Base-by-base conservation (phyloP, 2,888 invertebrate genomes). In the Diaprepes abbreviatus region DNA sequence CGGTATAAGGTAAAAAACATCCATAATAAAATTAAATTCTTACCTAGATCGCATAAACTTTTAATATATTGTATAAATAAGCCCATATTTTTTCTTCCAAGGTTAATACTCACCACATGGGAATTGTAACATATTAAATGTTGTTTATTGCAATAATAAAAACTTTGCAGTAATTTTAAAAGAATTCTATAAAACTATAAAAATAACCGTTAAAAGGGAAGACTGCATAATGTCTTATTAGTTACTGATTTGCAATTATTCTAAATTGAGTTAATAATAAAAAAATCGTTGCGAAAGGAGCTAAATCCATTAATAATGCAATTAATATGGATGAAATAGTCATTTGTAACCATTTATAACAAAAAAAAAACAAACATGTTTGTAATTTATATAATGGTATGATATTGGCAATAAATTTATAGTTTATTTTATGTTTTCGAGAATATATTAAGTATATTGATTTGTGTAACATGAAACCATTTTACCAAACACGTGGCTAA, bases 61-160 rank as follows among this genome's bases (percentile, higher is more conserved):
- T 60, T 48, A 60, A 60, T 48, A 36, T 48, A 45, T 35, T 48
- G 24, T 60, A 50, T 60, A 36, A 48, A 60, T 60, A 60, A 60
- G 19, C 35, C 59, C 48, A 60, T 45, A 60, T 60, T 60, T 60
- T 58, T 60, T 36, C 36, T 24, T 14, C 48, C 60, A 60, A 60
- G 60, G 60, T 50, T 50, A 45, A 35, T 50, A 38, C 36, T 36
- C 55, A 35, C 60, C 60, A 60, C 60, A 60, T 60, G 60, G 48
- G 60, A 60, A 48, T 36, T 48, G 60, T 50, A 60, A 48, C 60
- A 60, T 60, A 60, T 55, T 55, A 60, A 60, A 60, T 31, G 50
- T 60, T 60, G 45, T 60, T 60, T 60, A 60, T 60, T 24, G 31
- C 60, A 48, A 31, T 60, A 60, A 48, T 60, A 60, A 60, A 59